A percentile compares a stretch with the other conserved stretches of the same genome.
These are phyloP conservation scores for Oligia latruncula DNA, from an alignment of 2,888 invertebrate genomes.

Conservation along the genomic window DNA sequence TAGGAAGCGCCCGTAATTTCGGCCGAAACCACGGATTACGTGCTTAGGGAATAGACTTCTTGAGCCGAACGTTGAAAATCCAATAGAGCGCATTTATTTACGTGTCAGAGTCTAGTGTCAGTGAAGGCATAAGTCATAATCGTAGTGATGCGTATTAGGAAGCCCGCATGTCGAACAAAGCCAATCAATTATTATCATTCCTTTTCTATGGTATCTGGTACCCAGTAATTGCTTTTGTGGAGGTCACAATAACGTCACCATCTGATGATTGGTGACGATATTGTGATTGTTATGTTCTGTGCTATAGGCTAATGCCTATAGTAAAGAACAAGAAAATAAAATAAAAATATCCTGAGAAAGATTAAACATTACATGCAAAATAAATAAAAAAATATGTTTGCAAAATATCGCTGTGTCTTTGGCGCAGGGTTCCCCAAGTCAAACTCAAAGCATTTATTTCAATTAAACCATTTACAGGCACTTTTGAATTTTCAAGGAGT, in stretches of 20 bases:
- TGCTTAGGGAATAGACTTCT: no score
- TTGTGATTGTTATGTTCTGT: no score
- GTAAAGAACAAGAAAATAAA: no score
- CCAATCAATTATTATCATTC: not conserved
- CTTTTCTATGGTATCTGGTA: not conserved
- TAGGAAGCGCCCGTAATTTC: not conserved
- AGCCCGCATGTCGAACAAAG: constrained; percentile 30
- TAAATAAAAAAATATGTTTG: not conserved
- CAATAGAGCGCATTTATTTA: not conserved
- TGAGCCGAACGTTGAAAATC: not conserved
- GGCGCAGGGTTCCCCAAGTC: no score
- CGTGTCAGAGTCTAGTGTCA: not conserved
- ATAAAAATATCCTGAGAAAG: not conserved
- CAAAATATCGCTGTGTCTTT: no score
- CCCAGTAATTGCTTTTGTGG: not conserved
- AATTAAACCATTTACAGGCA: no score
- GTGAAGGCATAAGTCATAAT: not conserved
- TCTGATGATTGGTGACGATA: no score
- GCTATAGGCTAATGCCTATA: no score
- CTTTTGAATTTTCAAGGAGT: no score
- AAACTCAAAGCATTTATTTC: no score
- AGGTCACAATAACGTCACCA: not conserved
- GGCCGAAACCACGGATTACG: no score
- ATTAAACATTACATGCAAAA: no score
- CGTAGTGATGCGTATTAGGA: not conserved